Base-by-base conservation (phyloP, 2,113 vertebrate genomes). In the Perca schrenkii region DNA sequence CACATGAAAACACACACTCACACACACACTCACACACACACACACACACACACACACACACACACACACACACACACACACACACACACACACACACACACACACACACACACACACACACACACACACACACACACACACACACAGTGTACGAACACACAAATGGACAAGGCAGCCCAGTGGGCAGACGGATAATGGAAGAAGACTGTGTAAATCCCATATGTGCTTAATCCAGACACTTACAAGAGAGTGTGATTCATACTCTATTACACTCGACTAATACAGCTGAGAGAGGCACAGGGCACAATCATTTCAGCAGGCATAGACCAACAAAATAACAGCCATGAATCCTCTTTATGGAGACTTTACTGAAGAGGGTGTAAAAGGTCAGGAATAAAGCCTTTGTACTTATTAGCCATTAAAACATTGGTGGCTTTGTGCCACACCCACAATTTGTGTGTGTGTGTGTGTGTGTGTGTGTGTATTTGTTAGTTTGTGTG, bases 211-310 rank as follows among this genome's bases (percentile, higher is more conserved):
- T 93, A 93, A 94, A 94, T 94, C 93, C 93, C 92, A 86, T 72
- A 91, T 91, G 92, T 91, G 89, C 91, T 91, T 93, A 91, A 90
- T 94, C 91, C 90, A 87, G 92, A 94, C 93, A 92, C 92, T 95
- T 93, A 92, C 83, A 89, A 93, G 91, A 88, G 77, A 80, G 81
- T 74, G 88, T 94, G 94, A 93, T 95, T 95, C 94, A 95, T 94
- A 88, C 88, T 91, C 89, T 90, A 92, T 94, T 92, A 93, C 89
- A 89, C 87, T 91, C 77, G 28, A 86, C 89, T 90, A 93, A 93
- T 90, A 90, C 90, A 87, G 86, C 82, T 43, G 84, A 88, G 85
- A 88, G 86, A 89, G 69, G 64, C 78, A 16, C 78, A 40, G 83
- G 72, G 71, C 61, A 74, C 85, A 90, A 90, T 90, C 77, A 88